Conservation (phyloP, 2,113 vertebrate species). For the Myodes glareolus region DNA sequence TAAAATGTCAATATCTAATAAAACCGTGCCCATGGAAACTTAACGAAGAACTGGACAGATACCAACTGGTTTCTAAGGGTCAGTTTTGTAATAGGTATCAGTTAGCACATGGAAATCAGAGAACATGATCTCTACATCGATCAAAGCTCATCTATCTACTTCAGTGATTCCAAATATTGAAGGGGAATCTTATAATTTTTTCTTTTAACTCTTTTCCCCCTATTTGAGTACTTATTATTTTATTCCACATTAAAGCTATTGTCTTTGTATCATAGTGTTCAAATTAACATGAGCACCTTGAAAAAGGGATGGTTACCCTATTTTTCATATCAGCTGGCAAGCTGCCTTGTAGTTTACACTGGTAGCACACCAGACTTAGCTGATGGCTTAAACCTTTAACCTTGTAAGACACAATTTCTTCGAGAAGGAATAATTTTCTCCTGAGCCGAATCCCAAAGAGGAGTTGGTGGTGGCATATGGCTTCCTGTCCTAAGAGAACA, state of each 20-base stretch:
- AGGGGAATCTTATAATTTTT: background rate
- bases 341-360: background rate
- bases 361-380: background rate
- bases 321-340: background rate
- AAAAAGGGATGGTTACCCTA: background rate
- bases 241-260: background rate
- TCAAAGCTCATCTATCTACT: background rate
- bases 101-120: background rate
- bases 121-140: background rate
- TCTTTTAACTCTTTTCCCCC: background rate
- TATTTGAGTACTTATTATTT: background rate
- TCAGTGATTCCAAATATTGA: background rate
- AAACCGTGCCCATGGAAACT: conserved; percentile 16
- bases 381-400: conserved; percentile 38
- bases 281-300: background rate
- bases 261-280: background rate
- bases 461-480: background rate
- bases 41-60: background rate
- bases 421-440: conserved; percentile 32
- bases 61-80: conserved; percentile 45
- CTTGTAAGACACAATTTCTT: background rate
- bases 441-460: background rate
- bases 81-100: background rate
- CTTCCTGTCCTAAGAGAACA: conserved; percentile 42
- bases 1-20: conserved; percentile 28